Percentiles rank a stretch among this genome's conserved stretches.
Evolutionary conservation across 2,113 vertebrate genomes (phyloP).

Genomic region (Benitochromis conjunctus): DNA sequence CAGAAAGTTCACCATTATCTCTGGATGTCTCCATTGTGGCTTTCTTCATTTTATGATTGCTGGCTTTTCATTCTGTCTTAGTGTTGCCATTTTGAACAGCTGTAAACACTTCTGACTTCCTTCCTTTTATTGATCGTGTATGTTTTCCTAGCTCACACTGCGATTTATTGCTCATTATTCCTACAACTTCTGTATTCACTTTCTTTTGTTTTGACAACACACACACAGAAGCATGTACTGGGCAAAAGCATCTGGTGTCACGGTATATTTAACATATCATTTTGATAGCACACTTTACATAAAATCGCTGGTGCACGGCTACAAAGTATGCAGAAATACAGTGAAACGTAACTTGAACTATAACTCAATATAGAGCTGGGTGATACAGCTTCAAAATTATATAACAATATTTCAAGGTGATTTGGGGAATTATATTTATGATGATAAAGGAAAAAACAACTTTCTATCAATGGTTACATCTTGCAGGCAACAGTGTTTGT

Average conservation of each 20-base stretch:
- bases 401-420: background rate
- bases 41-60: background rate
- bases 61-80: background rate
- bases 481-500: background rate
- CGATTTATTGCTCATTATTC: background rate
- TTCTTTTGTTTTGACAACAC: background rate
- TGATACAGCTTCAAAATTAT: background rate
- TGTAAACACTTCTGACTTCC: background rate
- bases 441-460: background rate
- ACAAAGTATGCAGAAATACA: background rate
- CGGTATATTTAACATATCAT: background rate
- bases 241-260: background rate
- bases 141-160: background rate
- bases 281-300: background rate
- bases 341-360: background rate
- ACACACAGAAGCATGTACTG: background rate
- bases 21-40: background rate
- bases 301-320: background rate
- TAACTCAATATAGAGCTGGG: background rate
- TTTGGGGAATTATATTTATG: background rate
- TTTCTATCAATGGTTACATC: background rate
- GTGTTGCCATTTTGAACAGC: background rate
- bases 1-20: background rate
- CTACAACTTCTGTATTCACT: background rate
- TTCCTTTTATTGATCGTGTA: background rate